phyloP scores from a whole-genome alignment of 2,113 vertebrate species.

The Spheniscus mendiculus region DNA sequence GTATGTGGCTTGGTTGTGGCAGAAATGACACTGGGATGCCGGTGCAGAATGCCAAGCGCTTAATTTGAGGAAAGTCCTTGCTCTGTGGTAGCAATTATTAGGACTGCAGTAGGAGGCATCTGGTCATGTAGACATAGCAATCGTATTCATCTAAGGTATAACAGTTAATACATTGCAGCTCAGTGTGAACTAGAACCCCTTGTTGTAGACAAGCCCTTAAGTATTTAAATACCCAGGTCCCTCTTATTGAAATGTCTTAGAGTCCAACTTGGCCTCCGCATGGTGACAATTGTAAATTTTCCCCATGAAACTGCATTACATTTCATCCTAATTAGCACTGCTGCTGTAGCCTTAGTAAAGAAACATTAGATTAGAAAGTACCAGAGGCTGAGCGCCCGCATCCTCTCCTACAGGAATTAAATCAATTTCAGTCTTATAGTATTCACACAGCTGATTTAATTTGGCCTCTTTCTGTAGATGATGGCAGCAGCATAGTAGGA shows the following conservation, averaged over 20 bases:
- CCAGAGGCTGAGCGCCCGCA: background rate
- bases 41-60: background rate
- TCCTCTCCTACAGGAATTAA: conserved; percentile 30
- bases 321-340: conserved; percentile 35
- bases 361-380: background rate
- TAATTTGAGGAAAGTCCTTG: background rate
- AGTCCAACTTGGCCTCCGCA: background rate
- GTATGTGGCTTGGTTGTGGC: background rate
- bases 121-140: background rate
- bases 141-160: background rate
- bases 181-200: background rate
- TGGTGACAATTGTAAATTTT: conserved; percentile 12
- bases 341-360: background rate
- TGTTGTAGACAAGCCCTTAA: conserved; percentile 9
- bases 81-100: background rate
- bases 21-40: background rate
- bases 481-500: background rate
- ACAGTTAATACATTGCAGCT: background rate
- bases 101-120: background rate
- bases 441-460: conserved; percentile 9
- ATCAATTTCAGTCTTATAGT: background rate
- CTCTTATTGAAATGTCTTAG: background rate
- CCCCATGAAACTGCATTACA: conserved; percentile 14
- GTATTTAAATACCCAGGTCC: conserved; percentile 24
- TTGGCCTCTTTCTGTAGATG: background rate